These are phyloP conservation scores for Taphrorychus bicolor DNA, from an alignment of 2,888 invertebrate genomes.

Conservation along the genomic window DNA sequence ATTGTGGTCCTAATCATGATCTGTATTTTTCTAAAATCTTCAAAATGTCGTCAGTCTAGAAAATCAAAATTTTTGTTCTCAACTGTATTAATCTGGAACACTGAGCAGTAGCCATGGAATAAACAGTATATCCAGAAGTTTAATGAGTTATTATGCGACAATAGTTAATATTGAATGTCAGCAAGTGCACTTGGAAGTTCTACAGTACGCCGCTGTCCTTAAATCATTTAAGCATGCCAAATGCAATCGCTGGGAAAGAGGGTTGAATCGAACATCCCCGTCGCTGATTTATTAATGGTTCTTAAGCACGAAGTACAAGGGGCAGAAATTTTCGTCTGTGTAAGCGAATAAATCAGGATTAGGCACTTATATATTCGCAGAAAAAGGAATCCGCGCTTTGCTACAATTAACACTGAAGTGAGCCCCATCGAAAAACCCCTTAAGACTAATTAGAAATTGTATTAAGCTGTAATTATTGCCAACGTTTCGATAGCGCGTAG, in stretches of 20 bases:
- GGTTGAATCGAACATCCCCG: constrained; percentile 38
- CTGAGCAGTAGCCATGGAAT: too few relatives aligned
- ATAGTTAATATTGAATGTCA: too few relatives aligned
- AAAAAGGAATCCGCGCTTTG: constrained; percentile 33
- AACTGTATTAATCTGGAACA: too few relatives aligned
- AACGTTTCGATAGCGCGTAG: too few relatives aligned
- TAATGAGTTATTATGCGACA: too few relatives aligned
- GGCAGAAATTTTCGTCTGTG: constrained; percentile 40
- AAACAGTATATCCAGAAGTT: too few relatives aligned
- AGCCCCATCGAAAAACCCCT: background rate
- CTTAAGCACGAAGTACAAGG: constrained; percentile 42
- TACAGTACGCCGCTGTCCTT: constrained; percentile 23
- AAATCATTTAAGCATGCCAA: constrained; percentile 40
- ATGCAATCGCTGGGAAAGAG: constrained; percentile 35
- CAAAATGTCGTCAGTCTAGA: too few relatives aligned
- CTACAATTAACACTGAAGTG: constrained; percentile 26
- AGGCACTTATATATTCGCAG: constrained; percentile 19
- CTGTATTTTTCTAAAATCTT: too few relatives aligned
- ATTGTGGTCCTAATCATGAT: too few relatives aligned
- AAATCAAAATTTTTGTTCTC: too few relatives aligned
- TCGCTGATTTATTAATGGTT: constrained; percentile 42
- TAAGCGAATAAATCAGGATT: constrained; percentile 40
- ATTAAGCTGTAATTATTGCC: too few relatives aligned
- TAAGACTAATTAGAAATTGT: background rate
- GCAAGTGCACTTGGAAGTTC: too few relatives aligned